phyloP scores from a whole-genome alignment of 2,113 vertebrate species.

The Microtus montanus region DNA sequence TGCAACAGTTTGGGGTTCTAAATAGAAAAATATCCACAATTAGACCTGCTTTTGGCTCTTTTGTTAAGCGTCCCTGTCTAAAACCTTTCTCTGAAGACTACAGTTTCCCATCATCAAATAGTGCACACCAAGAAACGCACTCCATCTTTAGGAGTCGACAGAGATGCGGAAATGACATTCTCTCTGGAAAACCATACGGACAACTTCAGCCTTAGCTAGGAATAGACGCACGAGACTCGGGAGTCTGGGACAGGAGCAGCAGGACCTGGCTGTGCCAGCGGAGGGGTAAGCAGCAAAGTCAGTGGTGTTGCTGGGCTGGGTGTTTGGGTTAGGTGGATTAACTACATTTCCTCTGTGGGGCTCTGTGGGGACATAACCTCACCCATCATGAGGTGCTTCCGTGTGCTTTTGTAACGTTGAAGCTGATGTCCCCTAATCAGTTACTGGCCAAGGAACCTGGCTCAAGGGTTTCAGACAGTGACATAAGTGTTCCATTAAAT shows the following conservation, averaged over 20 bases:
- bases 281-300: not conserved
- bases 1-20: not conserved
- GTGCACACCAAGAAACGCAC: not conserved
- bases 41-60: not conserved
- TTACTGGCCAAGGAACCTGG: constrained; percentile 23
- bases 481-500: not conserved
- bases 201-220: not conserved
- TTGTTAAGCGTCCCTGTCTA: not conserved
- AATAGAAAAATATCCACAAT: constrained; percentile 26
- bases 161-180: not conserved
- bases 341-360: too few species aligned
- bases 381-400: not conserved
- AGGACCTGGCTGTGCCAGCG: not conserved
- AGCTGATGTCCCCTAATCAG: not conserved
- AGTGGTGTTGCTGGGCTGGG: not conserved
- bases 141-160: not conserved
- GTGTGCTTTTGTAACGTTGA: not conserved
- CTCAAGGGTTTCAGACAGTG: not conserved
- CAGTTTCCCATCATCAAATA: not conserved
- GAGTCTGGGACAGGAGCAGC: too few species aligned
- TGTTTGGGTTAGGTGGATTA: not conserved
- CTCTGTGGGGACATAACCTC: not conserved
- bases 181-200: not conserved
- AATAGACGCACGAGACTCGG: not conserved
- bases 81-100: not conserved